Evolutionary conservation across 2,888 invertebrate species (phyloP).

Genomic region (Panorpa germanica): DNA sequence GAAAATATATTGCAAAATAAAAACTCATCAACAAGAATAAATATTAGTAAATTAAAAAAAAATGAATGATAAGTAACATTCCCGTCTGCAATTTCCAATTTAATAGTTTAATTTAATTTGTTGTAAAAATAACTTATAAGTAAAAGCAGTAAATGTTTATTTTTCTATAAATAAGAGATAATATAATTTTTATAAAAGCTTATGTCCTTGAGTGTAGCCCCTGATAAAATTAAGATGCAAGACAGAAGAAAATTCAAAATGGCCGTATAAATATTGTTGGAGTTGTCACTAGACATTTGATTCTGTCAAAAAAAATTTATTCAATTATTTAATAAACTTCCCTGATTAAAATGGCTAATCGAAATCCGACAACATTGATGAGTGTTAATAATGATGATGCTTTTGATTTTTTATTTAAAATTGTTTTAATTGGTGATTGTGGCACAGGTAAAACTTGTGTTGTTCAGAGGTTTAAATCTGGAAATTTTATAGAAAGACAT

Average conservation of each 20-base stretch:
- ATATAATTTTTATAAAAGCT: neutral
- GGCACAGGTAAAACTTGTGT: constrained; percentile 88
- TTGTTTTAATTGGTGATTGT: constrained; percentile 83
- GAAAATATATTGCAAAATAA: no score
- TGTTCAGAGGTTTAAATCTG: constrained; percentile 89
- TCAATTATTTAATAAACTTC: no score
- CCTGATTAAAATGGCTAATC: constrained; percentile 44
- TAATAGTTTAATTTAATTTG: neutral
- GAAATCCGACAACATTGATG: constrained; percentile 60
- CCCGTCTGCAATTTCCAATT: no score
- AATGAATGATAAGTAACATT: no score
- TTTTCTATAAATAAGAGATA: neutral
- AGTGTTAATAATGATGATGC: constrained; percentile 53
- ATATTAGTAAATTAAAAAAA: no score
- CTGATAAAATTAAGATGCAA: no score
- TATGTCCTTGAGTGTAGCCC: neutral
- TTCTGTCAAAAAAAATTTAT: no score
- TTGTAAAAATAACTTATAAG: constrained; percentile 1
- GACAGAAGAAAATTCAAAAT: no score
- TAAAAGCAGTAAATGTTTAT: constrained; percentile 1
- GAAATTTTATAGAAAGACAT: constrained; percentile 86
- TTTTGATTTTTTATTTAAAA: constrained; percentile 91
- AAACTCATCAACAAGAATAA: no score
- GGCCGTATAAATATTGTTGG: no score
- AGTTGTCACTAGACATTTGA: no score